Base-by-base conservation (phyloP, 92 coral and sea anemone species). In the Epizoanthus stellaris region DNA sequence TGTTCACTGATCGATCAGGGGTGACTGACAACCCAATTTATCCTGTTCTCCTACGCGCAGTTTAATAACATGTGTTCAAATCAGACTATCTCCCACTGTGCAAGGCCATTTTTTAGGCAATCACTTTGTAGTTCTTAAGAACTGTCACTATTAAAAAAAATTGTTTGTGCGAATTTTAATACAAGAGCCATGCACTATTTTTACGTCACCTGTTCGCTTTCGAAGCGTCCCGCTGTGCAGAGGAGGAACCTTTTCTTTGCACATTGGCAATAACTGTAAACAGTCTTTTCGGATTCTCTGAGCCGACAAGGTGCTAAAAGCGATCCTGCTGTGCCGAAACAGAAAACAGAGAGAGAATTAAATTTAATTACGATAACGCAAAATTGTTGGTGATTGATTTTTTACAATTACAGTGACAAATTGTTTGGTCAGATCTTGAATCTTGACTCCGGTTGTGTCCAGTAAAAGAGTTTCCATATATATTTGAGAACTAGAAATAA, bases 101-200 rank as follows among this genome's bases (percentile, higher is more conserved):
- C 54, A 49, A 49, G 8, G 54, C 10, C 13, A 49, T 49, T 8
- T 47, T 49, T 49, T 49, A 23, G 54, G 54, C 54, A 49, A 49
- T 52, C 11, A 52, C 10, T 52, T 52, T 52, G 56, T 7, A 52
- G 11, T 10, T 52, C 56, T 9, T 52, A 52, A 52, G 3, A 52
- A 52, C 56, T 52, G 14, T 52, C 12, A 52, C 56, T 52, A 52
- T 9, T 52, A 52, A 19, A 68, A 68, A 68, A 38, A 68, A 14
- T 40, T 34, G 73, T 13, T 38, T 38, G n/a, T 68, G 73, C 49
- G 73, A 36, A 38, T 68, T 68, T 68, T 40, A 68, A 68, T 52
- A 52, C 56, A 30, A 30, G 36, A 64, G 69, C 9, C 39, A 20
- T 64, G 69, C 40, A 19, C 49, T 11, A 17, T 14, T 68, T 5